These are phyloP conservation scores for Eudyptes chrysolophus DNA, from an alignment of 2,113 vertebrate genomes.

Conservation along the genomic window DNA sequence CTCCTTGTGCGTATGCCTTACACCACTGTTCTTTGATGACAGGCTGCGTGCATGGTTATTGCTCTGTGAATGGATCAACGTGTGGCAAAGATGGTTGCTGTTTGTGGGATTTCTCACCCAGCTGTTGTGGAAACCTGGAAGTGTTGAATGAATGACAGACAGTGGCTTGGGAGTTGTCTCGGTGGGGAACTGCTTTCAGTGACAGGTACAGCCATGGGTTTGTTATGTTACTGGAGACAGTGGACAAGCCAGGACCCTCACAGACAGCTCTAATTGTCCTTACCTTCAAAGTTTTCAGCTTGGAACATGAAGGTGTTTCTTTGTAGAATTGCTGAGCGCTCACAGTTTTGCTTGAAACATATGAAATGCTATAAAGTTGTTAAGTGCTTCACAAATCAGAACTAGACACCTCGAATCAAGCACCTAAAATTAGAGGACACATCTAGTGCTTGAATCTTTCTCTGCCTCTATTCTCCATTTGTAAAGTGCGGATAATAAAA, in stretches of 20 bases:
- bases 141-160: background rate
- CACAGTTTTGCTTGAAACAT: background rate
- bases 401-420: background rate
- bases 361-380: background rate
- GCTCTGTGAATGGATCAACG: background rate
- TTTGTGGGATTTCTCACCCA: background rate
- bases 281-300: background rate
- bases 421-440: background rate
- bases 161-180: background rate
- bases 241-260: background rate
- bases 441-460: background rate
- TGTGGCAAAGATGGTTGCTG: accelerated
- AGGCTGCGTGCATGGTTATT: accelerated
- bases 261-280: background rate
- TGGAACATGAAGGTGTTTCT: background rate
- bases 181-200: background rate
- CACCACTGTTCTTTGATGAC: background rate
- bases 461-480: background rate
- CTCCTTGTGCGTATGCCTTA: accelerated
- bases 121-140: background rate
- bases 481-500: background rate
- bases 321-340: background rate
- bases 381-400: background rate
- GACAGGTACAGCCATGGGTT: accelerated
- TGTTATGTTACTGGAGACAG: background rate